These are phyloP conservation scores for Pilophorus perplexus DNA, from an alignment of 2,888 invertebrate species.

Conservation along the genomic window DNA sequence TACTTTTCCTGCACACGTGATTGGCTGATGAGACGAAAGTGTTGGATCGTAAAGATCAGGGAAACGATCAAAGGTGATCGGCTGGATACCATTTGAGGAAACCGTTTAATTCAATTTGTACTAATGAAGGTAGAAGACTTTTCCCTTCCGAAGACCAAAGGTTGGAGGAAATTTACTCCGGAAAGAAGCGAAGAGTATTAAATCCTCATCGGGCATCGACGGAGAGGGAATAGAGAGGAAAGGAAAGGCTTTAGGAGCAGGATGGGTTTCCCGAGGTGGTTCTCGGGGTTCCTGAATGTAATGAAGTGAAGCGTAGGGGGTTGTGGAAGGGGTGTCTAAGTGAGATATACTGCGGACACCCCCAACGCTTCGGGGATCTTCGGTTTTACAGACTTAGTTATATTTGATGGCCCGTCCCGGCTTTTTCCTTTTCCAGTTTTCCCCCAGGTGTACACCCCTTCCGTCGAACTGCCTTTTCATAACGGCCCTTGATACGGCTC, in stretches of 20 bases:
- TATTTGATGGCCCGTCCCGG: constrained; percentile 5
- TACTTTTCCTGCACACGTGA: no score
- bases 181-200: constrained; percentile 18
- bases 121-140: constrained; percentile 20
- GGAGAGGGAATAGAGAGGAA: background rate
- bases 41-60: no score
- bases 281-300: constrained; percentile 1
- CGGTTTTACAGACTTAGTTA: constrained; percentile 21
- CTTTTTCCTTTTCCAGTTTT: background rate
- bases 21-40: no score
- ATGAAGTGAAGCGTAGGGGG: constrained; percentile 21
- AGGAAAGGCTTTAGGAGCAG: background rate
- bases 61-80: constrained; percentile 5
- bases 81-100: background rate
- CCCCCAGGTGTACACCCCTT: background rate
- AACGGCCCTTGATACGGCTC: background rate
- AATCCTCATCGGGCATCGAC: constrained; percentile 20
- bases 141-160: background rate
- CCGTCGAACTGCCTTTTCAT: background rate
- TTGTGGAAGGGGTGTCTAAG: background rate
- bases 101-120: constrained; percentile 21
- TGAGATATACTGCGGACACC: constrained; percentile 10
- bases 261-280: constrained; percentile 3
- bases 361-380: constrained; percentile 5
- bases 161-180: constrained; percentile 13